A percentile compares a stretch with the other conserved stretches of the same genome.
phyloP scores from a whole-genome alignment of 2,797 vertebrate genomes.

The Megalops cyprinoides region DNA sequence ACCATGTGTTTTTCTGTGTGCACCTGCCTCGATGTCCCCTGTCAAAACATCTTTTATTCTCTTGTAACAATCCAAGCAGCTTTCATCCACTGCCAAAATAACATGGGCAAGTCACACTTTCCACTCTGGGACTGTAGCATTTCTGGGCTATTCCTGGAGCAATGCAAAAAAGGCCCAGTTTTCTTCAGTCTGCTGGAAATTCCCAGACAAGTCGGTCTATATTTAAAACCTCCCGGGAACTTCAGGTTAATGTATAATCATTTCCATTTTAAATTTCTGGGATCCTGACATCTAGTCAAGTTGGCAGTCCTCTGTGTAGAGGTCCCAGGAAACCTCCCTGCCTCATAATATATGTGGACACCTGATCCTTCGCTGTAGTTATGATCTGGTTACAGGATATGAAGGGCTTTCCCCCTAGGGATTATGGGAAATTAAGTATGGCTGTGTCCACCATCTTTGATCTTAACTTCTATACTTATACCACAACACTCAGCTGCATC shows the following conservation, averaged over 20 bases:
- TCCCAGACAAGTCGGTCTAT: slow-evolving; percentile 69
- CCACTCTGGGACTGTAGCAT: slow-evolving; percentile 17
- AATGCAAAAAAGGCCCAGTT: slow-evolving; percentile 57
- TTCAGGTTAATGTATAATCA: slow-evolving; percentile 1
- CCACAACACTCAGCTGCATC: no score
- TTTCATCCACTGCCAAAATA: slow-evolving; percentile 31
- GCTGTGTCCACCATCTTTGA: not conserved
- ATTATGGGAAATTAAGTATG: not conserved
- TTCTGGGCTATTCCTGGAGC: slow-evolving; percentile 34
- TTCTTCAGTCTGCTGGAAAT: slow-evolving; percentile 65
- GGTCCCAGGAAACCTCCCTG: not conserved
- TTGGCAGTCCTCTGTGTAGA: slow-evolving; percentile 20
- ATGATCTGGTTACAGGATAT: slow-evolving; percentile 3
- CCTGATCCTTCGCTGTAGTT: not conserved
- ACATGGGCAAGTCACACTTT: not conserved
- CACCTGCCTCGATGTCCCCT: slow-evolving; percentile 1
- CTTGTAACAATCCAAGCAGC: not conserved
- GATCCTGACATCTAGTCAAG: slow-evolving; percentile 39
- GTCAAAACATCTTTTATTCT: slow-evolving; percentile 15
- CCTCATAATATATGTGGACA: slow-evolving; percentile 3
- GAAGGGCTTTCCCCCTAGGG: not conserved
- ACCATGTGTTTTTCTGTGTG: not conserved
- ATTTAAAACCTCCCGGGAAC: slow-evolving; percentile 79
- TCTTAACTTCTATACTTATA: not conserved
- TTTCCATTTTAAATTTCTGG: slow-evolving; percentile 41